A percentile compares a stretch with the other conserved stretches of the same genome.
These are phyloP conservation scores for Xestia c-nigrum DNA, from an alignment of 2,888 invertebrate species.

Conservation along the genomic window DNA sequence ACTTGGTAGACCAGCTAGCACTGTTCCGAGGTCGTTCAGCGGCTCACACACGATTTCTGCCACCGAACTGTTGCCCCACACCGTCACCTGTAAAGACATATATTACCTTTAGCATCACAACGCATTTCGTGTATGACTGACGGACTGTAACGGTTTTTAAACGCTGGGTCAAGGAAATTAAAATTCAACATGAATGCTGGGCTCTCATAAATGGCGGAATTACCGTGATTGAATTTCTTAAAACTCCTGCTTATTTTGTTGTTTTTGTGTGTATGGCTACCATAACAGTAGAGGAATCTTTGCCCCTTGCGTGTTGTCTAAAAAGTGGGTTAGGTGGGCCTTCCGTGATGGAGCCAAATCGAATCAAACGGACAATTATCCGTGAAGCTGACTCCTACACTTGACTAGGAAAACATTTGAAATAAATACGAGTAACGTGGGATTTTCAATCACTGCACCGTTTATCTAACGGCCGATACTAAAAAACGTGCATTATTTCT, in stretches of 20 bases:
- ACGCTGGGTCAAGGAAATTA: constrained; percentile 53
- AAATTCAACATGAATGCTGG: constrained; percentile 59
- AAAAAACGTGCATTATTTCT: constrained; percentile 66
- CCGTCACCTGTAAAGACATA: constrained; percentile 81
- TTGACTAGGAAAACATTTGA: constrained; percentile 46
- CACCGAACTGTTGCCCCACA: constrained; percentile 84
- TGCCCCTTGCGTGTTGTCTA: constrained; percentile 57
- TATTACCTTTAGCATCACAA: constrained; percentile 40
- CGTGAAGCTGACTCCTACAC: constrained; percentile 53
- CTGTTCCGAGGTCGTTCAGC: constrained; percentile 84
- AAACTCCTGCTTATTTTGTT: constrained; percentile 48
- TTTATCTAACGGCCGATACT: constrained; percentile 65
- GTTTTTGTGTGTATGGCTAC: constrained; percentile 49
- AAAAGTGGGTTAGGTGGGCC: constrained; percentile 52
- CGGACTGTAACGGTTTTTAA: constrained; percentile 51
- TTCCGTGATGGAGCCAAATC: constrained; percentile 54
- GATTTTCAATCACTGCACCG: constrained; percentile 63
- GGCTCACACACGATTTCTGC: constrained; percentile 87
- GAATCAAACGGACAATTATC: constrained; percentile 47
- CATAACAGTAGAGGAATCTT: constrained; percentile 52
- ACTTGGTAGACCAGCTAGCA: constrained; percentile 82
- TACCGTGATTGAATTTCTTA: constrained; percentile 54
- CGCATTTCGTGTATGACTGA: constrained; percentile 46
- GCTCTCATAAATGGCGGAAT: constrained; percentile 47
- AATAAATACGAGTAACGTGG: constrained; percentile 55